Evolutionary conservation across 2,888 invertebrate species (phyloP).

Genomic region (Drosophila flavopinicola): DNA sequence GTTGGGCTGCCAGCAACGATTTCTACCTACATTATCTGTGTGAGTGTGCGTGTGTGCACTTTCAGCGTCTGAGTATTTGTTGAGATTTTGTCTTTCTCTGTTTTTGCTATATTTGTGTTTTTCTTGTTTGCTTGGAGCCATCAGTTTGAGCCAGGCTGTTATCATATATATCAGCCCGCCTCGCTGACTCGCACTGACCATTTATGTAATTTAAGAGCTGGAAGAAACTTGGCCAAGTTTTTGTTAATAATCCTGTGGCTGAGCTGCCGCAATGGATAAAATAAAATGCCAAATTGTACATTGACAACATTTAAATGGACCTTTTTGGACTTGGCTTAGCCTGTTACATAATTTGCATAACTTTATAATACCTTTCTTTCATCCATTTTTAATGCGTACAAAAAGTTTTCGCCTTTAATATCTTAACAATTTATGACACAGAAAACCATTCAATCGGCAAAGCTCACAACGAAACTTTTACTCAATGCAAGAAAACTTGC

Average conservation of each 20-base stretch:
- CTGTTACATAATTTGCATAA: too few species aligned
- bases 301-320: conserved; percentile 18
- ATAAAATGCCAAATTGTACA: conserved; percentile 6
- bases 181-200: conserved; percentile 19
- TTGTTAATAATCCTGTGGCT: conserved; percentile 1
- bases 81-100: conserved; percentile 30
- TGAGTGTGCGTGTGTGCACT: conserved; percentile 1
- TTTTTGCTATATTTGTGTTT: conserved; percentile 12
- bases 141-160: conserved; percentile 31
- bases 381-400: too few species aligned
- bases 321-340: too few species aligned
- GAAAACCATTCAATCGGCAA: conserved; percentile 38
- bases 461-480: conserved; percentile 45
- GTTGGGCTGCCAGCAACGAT: conserved; percentile 23
- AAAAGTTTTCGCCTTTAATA: conserved; percentile 19
- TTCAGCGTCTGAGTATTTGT: conserved; percentile 17
- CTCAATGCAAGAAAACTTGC: conserved; percentile 22
- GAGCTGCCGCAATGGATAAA: conserved; percentile 20
- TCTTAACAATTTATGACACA: conserved; percentile 26
- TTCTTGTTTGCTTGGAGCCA: conserved; percentile 28
- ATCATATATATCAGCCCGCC: conserved; percentile 51
- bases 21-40: conserved; percentile 25
- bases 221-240: conserved; percentile 46
- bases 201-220: conserved; percentile 50
- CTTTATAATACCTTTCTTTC: too few species aligned